phyloP scores from a whole-genome alignment of 2,113 vertebrate genomes.

The Ibidorhyncha struthersii region DNA sequence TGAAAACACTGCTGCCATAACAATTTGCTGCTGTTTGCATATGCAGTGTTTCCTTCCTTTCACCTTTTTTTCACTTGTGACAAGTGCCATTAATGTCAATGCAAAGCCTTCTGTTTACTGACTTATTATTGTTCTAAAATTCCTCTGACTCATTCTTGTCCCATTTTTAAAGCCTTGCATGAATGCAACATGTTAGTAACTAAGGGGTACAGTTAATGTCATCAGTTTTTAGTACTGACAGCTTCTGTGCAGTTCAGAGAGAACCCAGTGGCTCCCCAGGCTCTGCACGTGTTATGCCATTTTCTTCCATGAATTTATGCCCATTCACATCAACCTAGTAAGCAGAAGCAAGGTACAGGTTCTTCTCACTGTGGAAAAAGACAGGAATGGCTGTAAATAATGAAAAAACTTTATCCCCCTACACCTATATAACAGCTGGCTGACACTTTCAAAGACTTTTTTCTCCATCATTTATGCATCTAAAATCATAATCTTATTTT shows the following conservation, averaged over 20 bases:
- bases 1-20: not conserved
- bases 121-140: not conserved
- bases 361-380: not conserved
- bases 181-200: not conserved
- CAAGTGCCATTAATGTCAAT: not conserved
- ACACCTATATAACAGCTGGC: not conserved
- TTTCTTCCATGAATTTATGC: not conserved
- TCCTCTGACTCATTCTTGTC: not conserved
- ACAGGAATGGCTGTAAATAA: not conserved
- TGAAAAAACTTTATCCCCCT: not conserved
- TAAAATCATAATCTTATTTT: not conserved
- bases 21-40: not conserved
- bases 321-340: not conserved
- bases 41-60: not conserved
- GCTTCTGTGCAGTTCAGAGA: not conserved
- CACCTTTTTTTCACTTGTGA: not conserved
- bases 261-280: not conserved
- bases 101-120: not conserved
- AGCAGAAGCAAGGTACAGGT: not conserved
- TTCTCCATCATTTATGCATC: not conserved
- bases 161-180: not conserved
- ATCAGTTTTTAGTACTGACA: not conserved
- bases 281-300: fast-evolving
- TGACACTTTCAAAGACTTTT: not conserved
- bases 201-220: not conserved